Percentiles rank a stretch among this genome's conserved stretches.
These are phyloP conservation scores for Cordilura impudica DNA, from an alignment of 2,888 invertebrate genomes.

Conservation along the genomic window DNA sequence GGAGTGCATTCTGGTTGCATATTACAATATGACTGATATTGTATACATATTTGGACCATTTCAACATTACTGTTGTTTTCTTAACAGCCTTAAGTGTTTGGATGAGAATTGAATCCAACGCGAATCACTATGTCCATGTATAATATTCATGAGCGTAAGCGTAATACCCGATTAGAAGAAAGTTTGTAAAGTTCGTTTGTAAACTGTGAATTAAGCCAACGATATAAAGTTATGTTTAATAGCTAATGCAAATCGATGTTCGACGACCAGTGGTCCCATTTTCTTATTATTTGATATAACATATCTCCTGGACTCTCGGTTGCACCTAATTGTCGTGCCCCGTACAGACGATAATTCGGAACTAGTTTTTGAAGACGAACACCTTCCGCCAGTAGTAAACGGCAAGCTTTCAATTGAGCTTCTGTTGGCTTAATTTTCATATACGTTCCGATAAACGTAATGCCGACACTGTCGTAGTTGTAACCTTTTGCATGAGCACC, in stretches of 20 bases:
- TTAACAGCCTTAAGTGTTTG: too few relatives aligned
- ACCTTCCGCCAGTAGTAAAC: constrained; percentile 82
- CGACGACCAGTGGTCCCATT: constrained; percentile 82
- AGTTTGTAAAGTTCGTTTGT: too few relatives aligned
- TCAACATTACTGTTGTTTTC: too few relatives aligned
- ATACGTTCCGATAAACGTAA: constrained; percentile 86
- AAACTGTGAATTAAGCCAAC: too few relatives aligned
- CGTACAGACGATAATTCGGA: constrained; percentile 83
- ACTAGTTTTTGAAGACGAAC: constrained; percentile 81
- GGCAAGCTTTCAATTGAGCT: constrained; percentile 81
- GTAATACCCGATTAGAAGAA: too few relatives aligned
- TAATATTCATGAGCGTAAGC: too few relatives aligned
- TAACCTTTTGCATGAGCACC: constrained; percentile 86
- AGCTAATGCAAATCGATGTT: constrained; percentile 48
- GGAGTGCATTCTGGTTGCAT: too few relatives aligned
- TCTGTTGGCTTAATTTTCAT: constrained; percentile 79
- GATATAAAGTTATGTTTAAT: too few relatives aligned
- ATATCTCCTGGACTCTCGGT: constrained; percentile 85
- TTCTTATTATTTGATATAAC: constrained; percentile 82
- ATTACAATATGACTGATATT: too few relatives aligned
- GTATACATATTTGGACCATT: too few relatives aligned
- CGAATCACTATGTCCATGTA: too few relatives aligned
- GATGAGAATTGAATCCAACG: too few relatives aligned
- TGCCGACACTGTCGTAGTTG: constrained; percentile 83
- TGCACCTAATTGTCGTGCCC: constrained; percentile 83